A percentile compares a stretch with the other conserved stretches of the same genome.
These are phyloP conservation scores for Oscheius sp. DNA, from an alignment of 2,888 invertebrate species.

Conservation along the genomic window DNA sequence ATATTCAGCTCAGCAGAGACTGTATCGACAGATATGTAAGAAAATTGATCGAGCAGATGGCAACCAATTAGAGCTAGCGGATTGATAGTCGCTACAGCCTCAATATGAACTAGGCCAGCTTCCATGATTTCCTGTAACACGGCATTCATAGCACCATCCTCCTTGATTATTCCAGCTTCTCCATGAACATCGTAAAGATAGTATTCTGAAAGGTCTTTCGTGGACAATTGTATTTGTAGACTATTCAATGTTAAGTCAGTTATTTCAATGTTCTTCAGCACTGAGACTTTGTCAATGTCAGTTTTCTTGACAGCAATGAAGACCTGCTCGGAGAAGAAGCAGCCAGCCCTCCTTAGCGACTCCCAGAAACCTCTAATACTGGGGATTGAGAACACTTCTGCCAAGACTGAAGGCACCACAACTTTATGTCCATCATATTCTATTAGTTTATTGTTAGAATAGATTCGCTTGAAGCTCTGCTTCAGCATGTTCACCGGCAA, in stretches of 20 bases:
- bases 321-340: background rate
- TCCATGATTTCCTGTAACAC: background rate
- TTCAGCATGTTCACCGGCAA: background rate
- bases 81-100: background rate
- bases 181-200: conserved; percentile 1
- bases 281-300: background rate
- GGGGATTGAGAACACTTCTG: background rate
- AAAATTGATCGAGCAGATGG: conserved; percentile 11
- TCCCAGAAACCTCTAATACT: conserved; percentile 20
- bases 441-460: background rate
- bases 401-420: background rate
- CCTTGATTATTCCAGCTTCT: background rate
- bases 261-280: background rate
- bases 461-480: background rate
- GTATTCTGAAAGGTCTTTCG: background rate
- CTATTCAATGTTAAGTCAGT: background rate
- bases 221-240: background rate
- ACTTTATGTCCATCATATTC: background rate
- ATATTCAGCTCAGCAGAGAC: background rate
- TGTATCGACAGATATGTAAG: background rate
- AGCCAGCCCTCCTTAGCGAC: conserved; percentile 10
- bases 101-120: background rate
- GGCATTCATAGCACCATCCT: background rate
- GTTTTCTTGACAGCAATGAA: conserved; percentile 6
- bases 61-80: background rate